Conservation (phyloP, 2,113 vertebrate species). For the Prolemur simus region DNA sequence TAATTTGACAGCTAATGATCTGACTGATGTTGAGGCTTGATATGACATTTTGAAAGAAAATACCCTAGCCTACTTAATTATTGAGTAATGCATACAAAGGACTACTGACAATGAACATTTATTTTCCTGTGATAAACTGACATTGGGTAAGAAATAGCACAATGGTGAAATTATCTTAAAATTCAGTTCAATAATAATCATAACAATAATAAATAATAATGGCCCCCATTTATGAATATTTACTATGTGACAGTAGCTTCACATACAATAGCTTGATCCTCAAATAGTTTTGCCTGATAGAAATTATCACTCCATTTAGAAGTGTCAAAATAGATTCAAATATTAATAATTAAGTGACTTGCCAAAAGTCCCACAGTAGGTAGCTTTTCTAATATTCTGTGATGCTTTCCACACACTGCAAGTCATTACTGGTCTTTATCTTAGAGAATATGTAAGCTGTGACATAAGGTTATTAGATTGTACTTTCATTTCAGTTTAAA, state of each 20-base stretch:
- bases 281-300: not conserved
- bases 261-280: not conserved
- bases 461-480: not conserved
- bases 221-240: not conserved
- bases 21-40: not conserved
- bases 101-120: not conserved
- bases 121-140: not conserved
- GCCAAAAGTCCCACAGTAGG: not conserved
- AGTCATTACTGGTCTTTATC: not conserved
- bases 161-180: not conserved
- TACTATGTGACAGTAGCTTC: not conserved
- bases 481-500: slow-evolving; percentile 38
- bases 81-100: not conserved
- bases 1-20: slow-evolving; percentile 51
- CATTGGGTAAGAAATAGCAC: not conserved
- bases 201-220: not conserved
- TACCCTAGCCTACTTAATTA: not conserved
- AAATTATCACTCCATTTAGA: not conserved
- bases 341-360: not conserved
- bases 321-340: not conserved
- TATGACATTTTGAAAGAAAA: slow-evolving; percentile 27
- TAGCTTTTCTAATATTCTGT: not conserved
- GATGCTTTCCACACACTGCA: not conserved
- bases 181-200: slow-evolving; percentile 21
- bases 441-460: not conserved